Evolutionary conservation across 1,140 invertebrate species (phyloP).

Genomic region (Scaptomyza montana): DNA sequence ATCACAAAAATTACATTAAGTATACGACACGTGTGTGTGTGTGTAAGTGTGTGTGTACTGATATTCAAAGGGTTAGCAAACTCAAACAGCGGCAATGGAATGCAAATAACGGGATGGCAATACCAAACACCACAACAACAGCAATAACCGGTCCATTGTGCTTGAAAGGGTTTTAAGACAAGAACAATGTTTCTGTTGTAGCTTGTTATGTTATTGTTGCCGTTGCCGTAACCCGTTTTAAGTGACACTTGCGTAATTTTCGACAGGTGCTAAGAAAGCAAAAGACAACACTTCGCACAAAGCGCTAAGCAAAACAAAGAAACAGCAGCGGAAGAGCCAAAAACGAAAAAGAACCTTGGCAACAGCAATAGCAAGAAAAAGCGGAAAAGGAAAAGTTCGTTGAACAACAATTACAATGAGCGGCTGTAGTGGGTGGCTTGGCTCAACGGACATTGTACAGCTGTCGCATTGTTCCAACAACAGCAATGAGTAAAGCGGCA

Average conservation of each 20-base stretch:
- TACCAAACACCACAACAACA: constrained; percentile 37
- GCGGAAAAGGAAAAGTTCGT: constrained; percentile 65
- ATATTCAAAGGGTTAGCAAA: not conserved
- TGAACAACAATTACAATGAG: constrained; percentile 78
- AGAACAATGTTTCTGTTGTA: constrained; percentile 30
- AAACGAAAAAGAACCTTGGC: constrained; percentile 27
- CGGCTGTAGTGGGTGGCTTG: constrained; percentile 17
- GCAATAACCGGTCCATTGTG: constrained; percentile 30
- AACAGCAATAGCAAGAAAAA: constrained; percentile 9
- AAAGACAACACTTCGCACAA: constrained; percentile 52
- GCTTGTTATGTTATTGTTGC: constrained; percentile 24
- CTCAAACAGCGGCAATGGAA: constrained; percentile 34
- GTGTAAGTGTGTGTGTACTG: not conserved
- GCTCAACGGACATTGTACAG: constrained; percentile 44
- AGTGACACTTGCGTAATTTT: constrained; percentile 74
- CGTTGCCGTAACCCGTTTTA: constrained; percentile 44
- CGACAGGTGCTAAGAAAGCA: constrained; percentile 66
- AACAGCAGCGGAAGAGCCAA: constrained; percentile 34
- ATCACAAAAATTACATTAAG: constrained; percentile 45
- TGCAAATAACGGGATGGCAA: constrained; percentile 50
- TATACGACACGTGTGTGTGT: constrained; percentile 40
- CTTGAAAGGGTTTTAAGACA: constrained; percentile 58
- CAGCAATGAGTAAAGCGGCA: constrained; percentile 13
- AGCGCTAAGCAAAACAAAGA: constrained; percentile 55
- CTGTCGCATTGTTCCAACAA: constrained; percentile 44